These are phyloP conservation scores for Coptotermes formosanus DNA, from an alignment of 1,140 invertebrate species.

Conservation along the genomic window DNA sequence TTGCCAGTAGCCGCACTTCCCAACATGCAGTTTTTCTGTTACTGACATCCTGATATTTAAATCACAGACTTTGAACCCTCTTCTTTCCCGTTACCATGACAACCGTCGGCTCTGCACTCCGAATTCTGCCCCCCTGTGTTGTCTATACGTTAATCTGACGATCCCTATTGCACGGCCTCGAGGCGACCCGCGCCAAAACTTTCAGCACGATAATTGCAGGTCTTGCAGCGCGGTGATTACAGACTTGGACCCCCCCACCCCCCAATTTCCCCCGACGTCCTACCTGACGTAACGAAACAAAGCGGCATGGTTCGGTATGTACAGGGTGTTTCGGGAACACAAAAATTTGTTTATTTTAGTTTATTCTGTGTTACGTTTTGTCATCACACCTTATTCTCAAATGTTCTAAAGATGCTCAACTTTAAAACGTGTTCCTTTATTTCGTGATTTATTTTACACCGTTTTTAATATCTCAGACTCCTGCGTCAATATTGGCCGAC, in stretches of 20 bases:
- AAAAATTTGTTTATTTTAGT: too few species aligned
- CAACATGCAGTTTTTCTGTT: too few species aligned
- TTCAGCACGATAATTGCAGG: neutral
- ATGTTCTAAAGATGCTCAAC: too few species aligned
- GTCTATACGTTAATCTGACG: neutral
- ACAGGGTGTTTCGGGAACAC: neutral
- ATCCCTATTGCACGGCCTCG: neutral
- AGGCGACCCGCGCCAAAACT: neutral
- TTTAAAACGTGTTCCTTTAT: too few species aligned
- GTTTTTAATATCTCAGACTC: too few species aligned
- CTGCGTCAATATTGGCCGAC: too few species aligned
- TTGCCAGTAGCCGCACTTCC: too few species aligned
- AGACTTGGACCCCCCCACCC: neutral
- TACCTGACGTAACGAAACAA: neutral
- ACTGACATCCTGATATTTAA: too few species aligned
- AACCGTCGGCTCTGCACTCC: neutral
- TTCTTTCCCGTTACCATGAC: neutral
- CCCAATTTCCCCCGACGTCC: neutral
- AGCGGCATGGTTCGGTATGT: neutral
- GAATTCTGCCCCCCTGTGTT: neutral
- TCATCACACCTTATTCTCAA: too few species aligned
- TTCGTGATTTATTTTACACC: too few species aligned
- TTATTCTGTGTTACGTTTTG: too few species aligned
- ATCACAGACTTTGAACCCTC: too few species aligned
- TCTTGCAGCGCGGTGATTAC: neutral